Base-by-base conservation (phyloP, 2,888 invertebrate genomes). In the Diloba caeruleocephala region DNA sequence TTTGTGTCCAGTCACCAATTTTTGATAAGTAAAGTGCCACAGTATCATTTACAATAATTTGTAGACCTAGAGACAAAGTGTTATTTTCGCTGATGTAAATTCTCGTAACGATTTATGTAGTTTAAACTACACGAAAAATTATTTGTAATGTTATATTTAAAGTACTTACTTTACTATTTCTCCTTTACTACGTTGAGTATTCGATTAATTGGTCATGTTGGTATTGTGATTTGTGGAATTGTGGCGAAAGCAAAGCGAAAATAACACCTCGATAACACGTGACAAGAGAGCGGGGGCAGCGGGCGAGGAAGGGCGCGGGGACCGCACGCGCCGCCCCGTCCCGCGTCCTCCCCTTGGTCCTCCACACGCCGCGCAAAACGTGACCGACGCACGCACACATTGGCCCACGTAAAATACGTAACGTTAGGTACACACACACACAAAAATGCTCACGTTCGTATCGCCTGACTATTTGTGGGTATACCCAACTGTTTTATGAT, bases 361-460 rank as follows among this genome's bases (percentile, higher is more conserved):
- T 80, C 84, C 78, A 86, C 90, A 89, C 89, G 87, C 88, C 92
- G 82, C 84, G 82, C 75, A 56, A 87, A 92, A 92, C 92, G 92
- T 92, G 92, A 92, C 90, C 76, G 71, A 44, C 26, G 55, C 52
- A 43, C 81, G 62, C 81, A 78, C 79, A 65, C 52, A 58, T 48
- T 56, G 45, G 8, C 32, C 9, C 32, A 28, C 29, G 21, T 50
- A 17, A 23, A 36, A 23, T 25, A 43, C 61, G 44, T 62, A 42
- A 53, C 43, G 32, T 39, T 12, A 39, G 34, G 42, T 63, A 71
- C 66, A 45, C 72, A 77, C 76, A 71, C 74, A 69, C 38, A 50
- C 45, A 38, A 19, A n/a, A 43, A 26, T 39, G 55, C 57, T 79
- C 82, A 79, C 82, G 84, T 82, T 84, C 63, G 56, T 75, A 76